These are phyloP conservation scores for Chironex yamaguchii DNA, from an alignment of 30 jellyfish, hydroid and myxozoan genomes.

Conservation along the genomic window DNA sequence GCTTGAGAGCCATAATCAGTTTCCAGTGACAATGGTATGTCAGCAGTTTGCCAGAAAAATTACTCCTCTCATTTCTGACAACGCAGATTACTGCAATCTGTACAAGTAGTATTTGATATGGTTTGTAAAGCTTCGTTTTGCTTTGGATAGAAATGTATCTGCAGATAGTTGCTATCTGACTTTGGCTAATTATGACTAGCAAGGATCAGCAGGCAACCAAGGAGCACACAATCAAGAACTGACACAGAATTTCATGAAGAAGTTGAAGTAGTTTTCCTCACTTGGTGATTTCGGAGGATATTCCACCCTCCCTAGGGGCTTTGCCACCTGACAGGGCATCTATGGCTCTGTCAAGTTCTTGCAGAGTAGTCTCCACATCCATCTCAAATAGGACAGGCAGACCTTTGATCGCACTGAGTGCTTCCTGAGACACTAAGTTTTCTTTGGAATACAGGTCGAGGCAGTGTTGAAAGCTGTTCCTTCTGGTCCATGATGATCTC, in stretches of 20 bases:
- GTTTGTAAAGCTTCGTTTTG: too few relatives aligned
- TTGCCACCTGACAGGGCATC: slow-evolving; percentile 1
- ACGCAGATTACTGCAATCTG: too few relatives aligned
- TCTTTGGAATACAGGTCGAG: slow-evolving; percentile 53
- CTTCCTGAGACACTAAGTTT: background rate
- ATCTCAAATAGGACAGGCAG: slow-evolving; percentile 4
- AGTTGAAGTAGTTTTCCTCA: background rate
- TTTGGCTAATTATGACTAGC: too few relatives aligned
- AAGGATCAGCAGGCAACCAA: too few relatives aligned
- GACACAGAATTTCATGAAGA: slow-evolving; percentile 16
- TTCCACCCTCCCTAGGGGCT: slow-evolving; percentile 22
- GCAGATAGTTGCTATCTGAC: too few relatives aligned
- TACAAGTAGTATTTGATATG: too few relatives aligned
- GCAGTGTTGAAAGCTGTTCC: slow-evolving; percentile 63
- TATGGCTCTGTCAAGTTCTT: slow-evolving; percentile 1
- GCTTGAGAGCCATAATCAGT: too few relatives aligned
- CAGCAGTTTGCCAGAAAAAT: too few relatives aligned
- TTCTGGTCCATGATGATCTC: slow-evolving; percentile 27
- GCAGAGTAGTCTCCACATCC: background rate
- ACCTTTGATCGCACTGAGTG: background rate
- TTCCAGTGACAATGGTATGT: too few relatives aligned
- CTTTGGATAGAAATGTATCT: too few relatives aligned
- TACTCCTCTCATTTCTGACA: too few relatives aligned
- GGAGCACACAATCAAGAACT: too few relatives aligned
- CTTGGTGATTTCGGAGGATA: slow-evolving; percentile 23